These are phyloP conservation scores for Dendrocopos noguchii DNA, from an alignment of 2,113 vertebrate genomes.

Conservation along the genomic window DNA sequence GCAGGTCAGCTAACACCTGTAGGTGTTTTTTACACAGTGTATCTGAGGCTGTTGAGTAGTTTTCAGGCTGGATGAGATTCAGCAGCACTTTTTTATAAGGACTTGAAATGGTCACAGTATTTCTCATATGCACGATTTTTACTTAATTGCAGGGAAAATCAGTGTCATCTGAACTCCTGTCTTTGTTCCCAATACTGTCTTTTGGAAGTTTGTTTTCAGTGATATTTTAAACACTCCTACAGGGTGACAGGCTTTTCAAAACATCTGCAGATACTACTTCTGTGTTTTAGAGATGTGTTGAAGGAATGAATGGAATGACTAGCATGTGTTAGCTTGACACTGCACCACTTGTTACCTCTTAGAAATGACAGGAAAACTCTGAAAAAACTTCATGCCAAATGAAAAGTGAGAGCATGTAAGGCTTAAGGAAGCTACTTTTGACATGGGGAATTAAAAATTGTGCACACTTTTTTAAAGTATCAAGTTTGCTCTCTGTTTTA, in stretches of 20 bases:
- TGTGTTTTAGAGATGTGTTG: not conserved
- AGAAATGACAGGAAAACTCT: not conserved
- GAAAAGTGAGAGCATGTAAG: not conserved
- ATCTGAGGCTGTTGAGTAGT: not conserved
- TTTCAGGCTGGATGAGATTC: not conserved
- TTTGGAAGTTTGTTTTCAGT: not conserved
- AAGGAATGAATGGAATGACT: conserved; percentile 46
- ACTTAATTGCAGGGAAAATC: not conserved
- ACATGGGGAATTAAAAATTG: not conserved
- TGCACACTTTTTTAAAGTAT: not conserved
- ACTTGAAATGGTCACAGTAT: not conserved
- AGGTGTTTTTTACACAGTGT: not conserved
- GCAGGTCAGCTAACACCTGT: not conserved
- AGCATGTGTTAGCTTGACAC: not conserved
- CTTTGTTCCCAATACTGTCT: not conserved
- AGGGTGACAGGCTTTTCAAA: not conserved
- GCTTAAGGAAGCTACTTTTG: not conserved
- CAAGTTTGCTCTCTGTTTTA: not conserved
- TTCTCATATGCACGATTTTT: not conserved
- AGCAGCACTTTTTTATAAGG: not conserved
- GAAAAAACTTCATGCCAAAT: not conserved
- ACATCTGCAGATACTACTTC: not conserved
- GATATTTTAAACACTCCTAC: not conserved
- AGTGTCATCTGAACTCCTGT: not conserved
- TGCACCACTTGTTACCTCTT: conserved; percentile 5